A percentile compares a stretch with the other conserved stretches of the same genome.
phyloP scores from a whole-genome alignment of 2,797 vertebrate species.

The Threskiornis aethiopicus region DNA sequence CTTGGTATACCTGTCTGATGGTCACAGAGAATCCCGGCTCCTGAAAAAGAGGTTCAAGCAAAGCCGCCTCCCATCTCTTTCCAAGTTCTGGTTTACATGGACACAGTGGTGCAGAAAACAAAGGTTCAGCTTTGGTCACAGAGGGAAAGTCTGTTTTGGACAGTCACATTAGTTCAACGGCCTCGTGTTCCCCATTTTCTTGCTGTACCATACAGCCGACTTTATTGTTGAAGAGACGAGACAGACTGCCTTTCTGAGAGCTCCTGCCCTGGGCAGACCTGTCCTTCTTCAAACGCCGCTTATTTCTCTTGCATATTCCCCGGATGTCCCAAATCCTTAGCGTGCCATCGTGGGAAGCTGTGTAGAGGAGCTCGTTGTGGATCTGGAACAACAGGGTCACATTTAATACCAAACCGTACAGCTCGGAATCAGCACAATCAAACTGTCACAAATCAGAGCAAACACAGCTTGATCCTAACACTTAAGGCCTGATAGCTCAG shows the following conservation, averaged over 20 bases:
- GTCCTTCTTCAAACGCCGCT: conserved; percentile 59
- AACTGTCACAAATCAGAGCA: neutral
- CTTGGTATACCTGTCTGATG: neutral
- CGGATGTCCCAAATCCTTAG: conserved; percentile 80
- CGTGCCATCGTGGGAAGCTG: conserved; percentile 78
- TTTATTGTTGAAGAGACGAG: conserved; percentile 80
- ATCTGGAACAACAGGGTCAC: conserved; percentile 69
- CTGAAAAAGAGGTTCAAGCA: neutral
- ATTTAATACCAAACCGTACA: neutral
- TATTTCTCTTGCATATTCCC: conserved; percentile 64
- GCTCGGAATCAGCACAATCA: neutral
- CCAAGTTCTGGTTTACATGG: neutral
- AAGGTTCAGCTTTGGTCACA: conserved; percentile 12
- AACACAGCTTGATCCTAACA: neutral
- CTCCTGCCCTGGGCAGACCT: conserved; percentile 51
- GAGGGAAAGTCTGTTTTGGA: neutral
- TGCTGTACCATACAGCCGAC: conserved; percentile 72
- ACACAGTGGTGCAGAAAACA: conserved; percentile 33
- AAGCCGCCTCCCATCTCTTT: neutral
- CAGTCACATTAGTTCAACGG: conserved; percentile 63
- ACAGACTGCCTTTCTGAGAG: conserved; percentile 72
- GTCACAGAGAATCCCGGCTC: neutral
- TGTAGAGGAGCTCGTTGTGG: conserved; percentile 79
- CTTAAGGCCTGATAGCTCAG: neutral
- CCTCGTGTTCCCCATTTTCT: conserved; percentile 49